Evolutionary conservation across 2,888 invertebrate genomes (phyloP), one percentile per base, ranked within the genome.

Genomic region (Eucera pruinosa): DNA sequence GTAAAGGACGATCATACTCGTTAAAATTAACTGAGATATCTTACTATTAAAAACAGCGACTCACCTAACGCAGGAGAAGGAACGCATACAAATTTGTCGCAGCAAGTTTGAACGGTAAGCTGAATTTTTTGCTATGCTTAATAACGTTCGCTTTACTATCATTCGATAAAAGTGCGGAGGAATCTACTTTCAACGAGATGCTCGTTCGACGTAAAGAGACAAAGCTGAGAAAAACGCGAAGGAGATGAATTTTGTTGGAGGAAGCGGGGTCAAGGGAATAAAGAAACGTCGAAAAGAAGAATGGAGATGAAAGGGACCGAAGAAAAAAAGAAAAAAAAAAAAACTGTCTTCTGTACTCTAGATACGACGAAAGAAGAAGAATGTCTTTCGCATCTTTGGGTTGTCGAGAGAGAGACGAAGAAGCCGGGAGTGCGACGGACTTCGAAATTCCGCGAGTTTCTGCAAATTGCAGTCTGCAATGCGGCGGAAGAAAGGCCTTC

Each of bases 401-500:
- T 69, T 15, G 74, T 39, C 36, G 41, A 36, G 18, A 6, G 13
- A 33, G 18, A n/a, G 9, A 30, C 30, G 30, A 30, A 5, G n/a
- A n/a, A 52, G 0, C 58, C 23, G 30, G 6, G 30, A 36, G 52
- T 18, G 30, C 50, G 50, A 18, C 20, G 18, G 48, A 64, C 61
- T 58, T 72, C 55, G 78, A 67, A 79, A 79, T 77, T 73, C 68
- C 62, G 47, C 68, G 58, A 77, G 60, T 62, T 72, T 72, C 77
- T 58, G 67, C 48, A 60, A 79, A 72, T 72, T 65, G 39, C 61
- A 18, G 41, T 45, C 62, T 43, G 67, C 64, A 60, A 77, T 77
- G 72, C 67, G 58, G 67, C 54, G 43, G 41, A 77, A 60, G 64
- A 62, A 64, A 72, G 23, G n/a, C 15, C n/a, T 18, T 18, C 20